A percentile compares a stretch with the other conserved stretches of the same genome.
Evolutionary conservation across 2,797 vertebrate species (phyloP).

Genomic region (Trichosurus vulpecula): DNA sequence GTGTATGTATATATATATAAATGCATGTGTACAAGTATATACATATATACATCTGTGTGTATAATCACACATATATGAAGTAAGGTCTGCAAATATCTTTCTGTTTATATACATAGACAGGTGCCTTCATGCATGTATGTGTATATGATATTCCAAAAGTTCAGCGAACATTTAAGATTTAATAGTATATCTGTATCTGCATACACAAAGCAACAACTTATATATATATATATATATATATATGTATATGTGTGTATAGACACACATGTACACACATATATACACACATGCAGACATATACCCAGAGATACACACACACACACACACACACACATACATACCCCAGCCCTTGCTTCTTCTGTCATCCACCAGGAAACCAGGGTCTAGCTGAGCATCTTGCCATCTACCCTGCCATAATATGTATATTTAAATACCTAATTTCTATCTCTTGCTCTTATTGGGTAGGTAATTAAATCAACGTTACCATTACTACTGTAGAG

Average conservation of each 20-base stretch:
- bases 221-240: neutral
- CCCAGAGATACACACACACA: too few species aligned
- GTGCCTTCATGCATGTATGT: neutral
- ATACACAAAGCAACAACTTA: neutral
- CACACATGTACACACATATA: neutral
- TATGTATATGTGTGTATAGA: neutral
- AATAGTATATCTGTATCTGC: neutral
- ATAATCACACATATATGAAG: too few species aligned
- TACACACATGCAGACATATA: too few species aligned
- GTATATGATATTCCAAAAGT: neutral
- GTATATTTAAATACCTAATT: neutral
- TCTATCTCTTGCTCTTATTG: neutral
- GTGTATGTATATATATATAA: too few species aligned
- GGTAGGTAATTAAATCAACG: neutral
- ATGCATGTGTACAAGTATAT: too few species aligned
- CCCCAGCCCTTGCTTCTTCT: neutral
- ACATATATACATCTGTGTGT: neutral
- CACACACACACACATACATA: too few species aligned
- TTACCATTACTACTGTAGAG: neutral
- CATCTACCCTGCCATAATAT: neutral
- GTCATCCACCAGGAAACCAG: neutral
- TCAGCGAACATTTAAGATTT: too few species aligned
- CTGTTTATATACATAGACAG: neutral
- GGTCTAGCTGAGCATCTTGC: neutral
- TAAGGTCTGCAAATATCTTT: too few species aligned